phyloP scores from a whole-genome alignment of 2,113 vertebrate species.

The Mesocricetus auratus region DNA sequence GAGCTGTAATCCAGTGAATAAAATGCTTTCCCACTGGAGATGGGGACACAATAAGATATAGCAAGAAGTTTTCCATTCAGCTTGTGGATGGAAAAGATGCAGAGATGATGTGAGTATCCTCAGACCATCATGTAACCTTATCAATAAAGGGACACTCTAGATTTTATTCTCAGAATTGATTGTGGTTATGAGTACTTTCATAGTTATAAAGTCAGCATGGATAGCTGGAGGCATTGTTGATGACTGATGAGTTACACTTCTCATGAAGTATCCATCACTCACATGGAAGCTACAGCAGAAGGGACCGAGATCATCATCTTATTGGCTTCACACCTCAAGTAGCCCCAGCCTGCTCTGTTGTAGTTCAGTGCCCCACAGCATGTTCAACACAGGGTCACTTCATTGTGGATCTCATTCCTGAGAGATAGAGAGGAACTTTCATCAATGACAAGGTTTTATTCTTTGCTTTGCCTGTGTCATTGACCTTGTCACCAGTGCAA shows the following conservation, averaged over 20 bases:
- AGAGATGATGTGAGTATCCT: not conserved
- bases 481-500: not conserved
- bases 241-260: not conserved
- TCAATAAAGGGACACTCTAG: not conserved
- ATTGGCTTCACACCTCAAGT: no score
- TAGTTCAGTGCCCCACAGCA: no score
- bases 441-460: not conserved
- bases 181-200: not conserved
- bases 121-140: no score
- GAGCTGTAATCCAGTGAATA: not conserved
- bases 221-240: not conserved
- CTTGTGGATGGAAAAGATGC: not conserved
- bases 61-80: not conserved
- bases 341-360: not conserved
- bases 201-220: not conserved
- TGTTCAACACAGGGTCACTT: not conserved
- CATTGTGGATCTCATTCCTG: not conserved
- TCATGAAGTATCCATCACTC: not conserved
- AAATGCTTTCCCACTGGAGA: not conserved
- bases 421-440: not conserved
- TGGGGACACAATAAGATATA: not conserved
- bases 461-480: not conserved
- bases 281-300: not conserved
- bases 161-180: not conserved
- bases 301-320: not conserved